Conservation (phyloP, 2,797 vertebrate species). For the Eulemur mongoz region DNA sequence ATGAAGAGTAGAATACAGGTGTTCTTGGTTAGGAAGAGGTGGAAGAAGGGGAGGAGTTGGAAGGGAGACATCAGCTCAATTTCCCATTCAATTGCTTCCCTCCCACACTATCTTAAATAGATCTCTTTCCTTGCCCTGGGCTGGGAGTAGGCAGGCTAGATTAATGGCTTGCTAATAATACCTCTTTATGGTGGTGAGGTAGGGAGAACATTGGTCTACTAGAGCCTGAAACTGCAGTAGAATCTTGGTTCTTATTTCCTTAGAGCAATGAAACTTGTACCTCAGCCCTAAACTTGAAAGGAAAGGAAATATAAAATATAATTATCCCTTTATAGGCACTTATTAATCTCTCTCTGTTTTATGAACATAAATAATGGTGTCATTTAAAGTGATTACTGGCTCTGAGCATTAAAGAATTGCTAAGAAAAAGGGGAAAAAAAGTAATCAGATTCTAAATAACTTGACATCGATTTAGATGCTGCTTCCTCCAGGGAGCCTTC, state of each 20-base stretch:
- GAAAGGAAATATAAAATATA: slow-evolving; percentile 49
- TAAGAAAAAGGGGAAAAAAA: not conserved
- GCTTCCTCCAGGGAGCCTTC: not conserved
- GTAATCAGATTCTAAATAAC: slow-evolving; percentile 26
- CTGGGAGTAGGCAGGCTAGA: not conserved
- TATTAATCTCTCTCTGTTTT: slow-evolving; percentile 30
- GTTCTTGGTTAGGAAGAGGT: not conserved
- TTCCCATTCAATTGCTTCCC: not conserved
- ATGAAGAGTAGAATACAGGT: not conserved
- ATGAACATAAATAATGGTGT: slow-evolving; percentile 31
- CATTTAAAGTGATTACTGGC: slow-evolving; percentile 30
- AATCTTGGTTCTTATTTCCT: slow-evolving; percentile 22
- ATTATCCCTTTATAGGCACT: slow-evolving; percentile 46
- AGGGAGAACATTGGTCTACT: not conserved
- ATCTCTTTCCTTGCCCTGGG: not conserved
- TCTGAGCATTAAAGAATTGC: slow-evolving; percentile 41
- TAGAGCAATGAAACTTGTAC: slow-evolving; percentile 35
- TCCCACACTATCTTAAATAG: slow-evolving; percentile 24
- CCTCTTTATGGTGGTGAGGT: not conserved
- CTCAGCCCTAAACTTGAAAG: slow-evolving; percentile 48
- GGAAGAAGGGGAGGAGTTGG: not conserved
- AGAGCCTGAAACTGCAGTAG: not conserved
- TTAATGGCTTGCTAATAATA: slow-evolving; percentile 29
- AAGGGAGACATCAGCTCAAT: not conserved
- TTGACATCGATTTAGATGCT: slow-evolving; percentile 4